Percentiles rank a stretch among this genome's conserved stretches.
phyloP scores from a whole-genome alignment of 2,797 vertebrate species.

The Leptatherina wallacei region DNA sequence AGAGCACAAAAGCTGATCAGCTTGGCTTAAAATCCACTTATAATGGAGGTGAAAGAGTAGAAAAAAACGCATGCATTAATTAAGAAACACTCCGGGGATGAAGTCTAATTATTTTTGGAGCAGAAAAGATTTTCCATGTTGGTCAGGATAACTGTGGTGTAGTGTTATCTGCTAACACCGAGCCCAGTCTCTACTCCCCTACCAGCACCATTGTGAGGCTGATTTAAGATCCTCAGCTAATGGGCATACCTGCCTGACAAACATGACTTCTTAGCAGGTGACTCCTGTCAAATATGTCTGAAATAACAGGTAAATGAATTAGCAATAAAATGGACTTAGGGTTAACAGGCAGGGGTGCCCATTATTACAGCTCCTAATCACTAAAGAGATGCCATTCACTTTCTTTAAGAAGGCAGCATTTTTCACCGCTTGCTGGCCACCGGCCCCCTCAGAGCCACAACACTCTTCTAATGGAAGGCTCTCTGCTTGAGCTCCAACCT shows the following conservation, averaged over 20 bases:
- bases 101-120: conserved; percentile 80
- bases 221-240: conserved; percentile 93
- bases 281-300: conserved; percentile 95
- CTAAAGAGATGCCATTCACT: conserved; percentile 99
- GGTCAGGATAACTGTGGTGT: conserved; percentile 74
- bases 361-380: conserved; percentile 98
- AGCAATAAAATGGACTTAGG: conserved; percentile 99
- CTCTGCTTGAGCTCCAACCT: conserved; percentile 94
- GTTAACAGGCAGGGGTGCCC: conserved; percentile 94
- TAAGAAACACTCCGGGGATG: conserved; percentile 74
- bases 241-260: conserved; percentile 95
- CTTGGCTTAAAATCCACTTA: conserved; percentile 71
- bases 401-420: conserved; percentile 96
- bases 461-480: conserved; percentile 99
- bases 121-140: conserved; percentile 76
- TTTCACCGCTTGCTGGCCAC: conserved; percentile 93
- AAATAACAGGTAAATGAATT: conserved; percentile 99
- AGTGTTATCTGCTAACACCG: conserved; percentile 81
- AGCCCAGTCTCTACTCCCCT: conserved; percentile 77
- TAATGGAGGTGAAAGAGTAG: conserved; percentile 41
- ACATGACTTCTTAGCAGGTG: conserved; percentile 97
- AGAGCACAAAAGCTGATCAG: conserved; percentile 74
- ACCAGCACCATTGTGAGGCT: conserved; percentile 84
- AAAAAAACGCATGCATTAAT: conserved; percentile 71
- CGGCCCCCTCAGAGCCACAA: conserved; percentile 96